A percentile compares a stretch with the other conserved stretches of the same genome.
Conservation (phyloP, 2,113 vertebrate species). For the Paralichthys olivaceus region DNA sequence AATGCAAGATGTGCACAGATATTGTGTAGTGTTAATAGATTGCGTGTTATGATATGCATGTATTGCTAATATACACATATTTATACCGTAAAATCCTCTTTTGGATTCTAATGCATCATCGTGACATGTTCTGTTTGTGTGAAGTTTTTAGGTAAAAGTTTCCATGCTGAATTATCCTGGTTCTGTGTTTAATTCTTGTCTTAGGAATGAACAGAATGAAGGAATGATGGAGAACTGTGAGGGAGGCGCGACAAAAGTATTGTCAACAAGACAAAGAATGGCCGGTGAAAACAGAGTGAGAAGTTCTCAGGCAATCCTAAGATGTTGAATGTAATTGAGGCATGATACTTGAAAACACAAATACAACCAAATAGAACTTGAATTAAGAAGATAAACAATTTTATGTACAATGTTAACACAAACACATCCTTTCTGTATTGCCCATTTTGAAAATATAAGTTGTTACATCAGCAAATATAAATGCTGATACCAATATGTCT, state of each 20-base stretch:
- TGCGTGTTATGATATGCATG: no score
- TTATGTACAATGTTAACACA: not conserved
- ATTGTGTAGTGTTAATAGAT: no score
- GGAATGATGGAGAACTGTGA: not conserved
- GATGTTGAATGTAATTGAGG: no score
- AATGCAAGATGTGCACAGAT: no score
- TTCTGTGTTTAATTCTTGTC: slow-evolving; percentile 17
- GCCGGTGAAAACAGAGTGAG: not conserved
- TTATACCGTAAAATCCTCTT: not conserved
- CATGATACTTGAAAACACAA: no score
- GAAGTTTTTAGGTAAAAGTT: not conserved
- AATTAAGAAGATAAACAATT: no score
- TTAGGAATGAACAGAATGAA: not conserved
- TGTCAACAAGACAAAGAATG: not conserved
- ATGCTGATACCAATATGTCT: no score
- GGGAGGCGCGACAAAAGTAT: not conserved
- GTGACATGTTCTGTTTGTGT: not conserved
- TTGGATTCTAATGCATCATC: not conserved
- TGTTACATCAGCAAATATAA: no score
- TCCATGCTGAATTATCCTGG: slow-evolving; percentile 6
- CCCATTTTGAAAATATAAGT: no score
- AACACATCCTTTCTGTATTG: not conserved
- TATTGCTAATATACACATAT: not conserved
- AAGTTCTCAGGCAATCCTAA: no score
- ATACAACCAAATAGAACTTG: no score